Conservation (phyloP, 2,888 invertebrate species). For the Ormyrus pomaceus region DNA sequence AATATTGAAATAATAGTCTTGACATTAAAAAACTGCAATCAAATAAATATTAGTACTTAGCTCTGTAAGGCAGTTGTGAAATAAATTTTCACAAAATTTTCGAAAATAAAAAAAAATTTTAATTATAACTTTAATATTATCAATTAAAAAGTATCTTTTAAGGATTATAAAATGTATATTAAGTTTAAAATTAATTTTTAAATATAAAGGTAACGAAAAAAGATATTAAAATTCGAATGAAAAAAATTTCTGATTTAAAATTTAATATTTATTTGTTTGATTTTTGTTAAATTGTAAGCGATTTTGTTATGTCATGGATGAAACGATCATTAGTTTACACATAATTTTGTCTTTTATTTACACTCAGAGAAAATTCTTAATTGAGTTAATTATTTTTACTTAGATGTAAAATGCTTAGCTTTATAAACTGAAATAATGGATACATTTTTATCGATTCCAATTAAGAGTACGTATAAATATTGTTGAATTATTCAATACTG, state of each 20-base stretch:
- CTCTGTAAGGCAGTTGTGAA: not conserved
- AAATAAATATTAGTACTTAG: no score
- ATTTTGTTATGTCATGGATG: slow-evolving; percentile 42
- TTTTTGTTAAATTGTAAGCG: slow-evolving; percentile 46
- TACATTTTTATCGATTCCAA: not conserved
- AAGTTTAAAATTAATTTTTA: slow-evolving; percentile 1
- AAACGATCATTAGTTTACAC: slow-evolving; percentile 49
- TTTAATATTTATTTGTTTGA: slow-evolving; percentile 52
- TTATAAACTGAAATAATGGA: not conserved
- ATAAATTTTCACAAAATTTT: not conserved
- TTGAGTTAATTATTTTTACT: slow-evolving; percentile 27
- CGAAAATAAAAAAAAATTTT: no score
- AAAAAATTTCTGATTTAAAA: slow-evolving; percentile 40
- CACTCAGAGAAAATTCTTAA: slow-evolving; percentile 44
- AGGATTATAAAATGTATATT: not conserved
- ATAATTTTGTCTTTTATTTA: slow-evolving; percentile 45
- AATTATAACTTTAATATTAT: no score
- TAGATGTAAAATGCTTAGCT: slow-evolving; percentile 8
- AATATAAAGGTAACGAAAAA: no score
- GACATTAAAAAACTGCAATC: no score
- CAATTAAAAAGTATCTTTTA: no score
- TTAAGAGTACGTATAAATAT: slow-evolving; percentile 18
- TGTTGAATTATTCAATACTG: slow-evolving; percentile 1
- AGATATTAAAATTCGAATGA: not conserved
- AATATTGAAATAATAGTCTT: no score